Percentiles rank a stretch among this genome's conserved stretches.
These are phyloP conservation scores for Heliconius hewitsoni DNA, from an alignment of 1,140 invertebrate genomes.

Conservation along the genomic window DNA sequence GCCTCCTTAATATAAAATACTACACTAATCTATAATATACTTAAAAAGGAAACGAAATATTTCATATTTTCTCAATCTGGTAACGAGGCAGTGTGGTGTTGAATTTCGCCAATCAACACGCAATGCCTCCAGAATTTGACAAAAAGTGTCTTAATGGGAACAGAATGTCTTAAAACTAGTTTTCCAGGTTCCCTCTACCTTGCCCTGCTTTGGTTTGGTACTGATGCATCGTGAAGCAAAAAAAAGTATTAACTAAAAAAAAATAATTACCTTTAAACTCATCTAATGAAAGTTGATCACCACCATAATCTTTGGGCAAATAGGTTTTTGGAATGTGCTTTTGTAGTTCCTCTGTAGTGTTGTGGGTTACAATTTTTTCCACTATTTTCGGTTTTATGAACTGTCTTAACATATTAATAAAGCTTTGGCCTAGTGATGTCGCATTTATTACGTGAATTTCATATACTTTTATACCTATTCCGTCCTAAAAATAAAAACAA, in stretches of 20 bases:
- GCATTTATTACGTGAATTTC: conserved; percentile 56
- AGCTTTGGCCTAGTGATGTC: conserved; percentile 38
- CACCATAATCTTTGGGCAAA: conserved; percentile 81
- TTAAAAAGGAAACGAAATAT: too few species aligned
- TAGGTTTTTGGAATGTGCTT: conserved; percentile 74
- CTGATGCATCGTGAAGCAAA: too few species aligned
- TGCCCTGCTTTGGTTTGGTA: too few species aligned
- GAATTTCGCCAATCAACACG: too few species aligned
- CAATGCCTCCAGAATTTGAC: too few species aligned
- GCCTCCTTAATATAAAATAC: too few species aligned
- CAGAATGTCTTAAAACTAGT: too few species aligned
- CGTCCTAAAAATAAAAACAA: conserved; percentile 51
- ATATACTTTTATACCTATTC: conserved; percentile 51
- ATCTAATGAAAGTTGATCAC: conserved; percentile 57
- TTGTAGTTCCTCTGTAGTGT: conserved; percentile 68
- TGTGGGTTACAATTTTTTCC: conserved; percentile 68
- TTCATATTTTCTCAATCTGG: too few species aligned
- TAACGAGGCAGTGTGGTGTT: too few species aligned
- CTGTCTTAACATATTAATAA: conserved; percentile 68
- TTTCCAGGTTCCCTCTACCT: too few species aligned
- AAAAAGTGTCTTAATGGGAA: too few species aligned
- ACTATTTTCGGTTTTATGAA: conserved; percentile 76
- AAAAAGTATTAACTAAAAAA: background rate
- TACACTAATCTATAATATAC: too few species aligned
- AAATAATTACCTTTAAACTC: conserved; percentile 53